phyloP scores from a whole-genome alignment of 1,140 invertebrate species.

The Papilio machaon region DNA sequence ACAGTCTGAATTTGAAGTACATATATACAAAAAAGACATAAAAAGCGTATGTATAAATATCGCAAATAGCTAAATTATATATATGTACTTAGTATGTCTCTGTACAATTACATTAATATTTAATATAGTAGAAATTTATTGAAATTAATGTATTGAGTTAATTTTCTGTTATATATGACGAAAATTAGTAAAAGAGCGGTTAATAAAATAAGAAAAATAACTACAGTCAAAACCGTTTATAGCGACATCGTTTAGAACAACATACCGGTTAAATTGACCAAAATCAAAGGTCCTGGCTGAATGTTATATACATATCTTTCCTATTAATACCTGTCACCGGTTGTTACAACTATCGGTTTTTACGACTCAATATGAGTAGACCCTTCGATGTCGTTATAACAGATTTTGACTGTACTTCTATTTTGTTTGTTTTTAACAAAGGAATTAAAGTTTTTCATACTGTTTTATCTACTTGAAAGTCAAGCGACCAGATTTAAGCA shows the following conservation, averaged over 20 bases:
- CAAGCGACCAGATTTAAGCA: neutral
- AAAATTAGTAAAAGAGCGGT: neutral
- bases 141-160: neutral
- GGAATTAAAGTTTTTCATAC: neutral
- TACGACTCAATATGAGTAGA: too few species aligned
- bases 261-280: too few species aligned
- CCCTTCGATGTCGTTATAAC: too few species aligned
- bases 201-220: neutral
- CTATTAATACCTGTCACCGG: too few species aligned
- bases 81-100: neutral
- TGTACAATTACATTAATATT: neutral
- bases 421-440: neutral
- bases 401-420: too few species aligned
- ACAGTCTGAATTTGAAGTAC: neutral
- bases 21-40: neutral
- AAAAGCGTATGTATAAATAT: slow-evolving; percentile 14
- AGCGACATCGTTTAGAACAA: too few species aligned
- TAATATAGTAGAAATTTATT: neutral
- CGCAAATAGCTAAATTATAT: neutral
- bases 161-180: neutral
- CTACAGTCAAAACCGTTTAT: too few species aligned
- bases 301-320: too few species aligned
- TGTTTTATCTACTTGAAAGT: neutral
- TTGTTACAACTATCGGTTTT: too few species aligned
- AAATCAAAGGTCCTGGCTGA: too few species aligned